Base-by-base conservation (phyloP, 2,888 invertebrate genomes). In the Campoletis raptor region DNA sequence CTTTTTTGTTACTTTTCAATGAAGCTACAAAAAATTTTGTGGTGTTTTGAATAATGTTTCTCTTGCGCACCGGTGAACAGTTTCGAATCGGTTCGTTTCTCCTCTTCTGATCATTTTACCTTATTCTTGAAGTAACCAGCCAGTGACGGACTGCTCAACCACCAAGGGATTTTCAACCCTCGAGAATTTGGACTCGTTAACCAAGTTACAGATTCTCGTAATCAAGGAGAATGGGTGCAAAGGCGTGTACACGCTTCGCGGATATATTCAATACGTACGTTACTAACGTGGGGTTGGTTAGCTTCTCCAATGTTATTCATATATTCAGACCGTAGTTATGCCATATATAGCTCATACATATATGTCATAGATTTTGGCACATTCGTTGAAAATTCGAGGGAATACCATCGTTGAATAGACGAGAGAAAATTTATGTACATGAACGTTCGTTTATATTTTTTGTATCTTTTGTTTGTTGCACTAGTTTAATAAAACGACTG, bases 301-400 rank as follows among this genome's bases (percentile, higher is more conserved):
- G 92, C 93, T 91, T 92, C 90, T 87, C 89, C 92, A 94, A 94
- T 94, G 91, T 93, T 94, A 94, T 94, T 94, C 94, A 94, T 94
- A 92, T 93, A 94, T 94, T 92, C 93, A 91, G 91, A 88, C 90
- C 89, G 77, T 82, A 80, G 84, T 76, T 87, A 74, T 72, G 57
- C 54, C 24, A 70, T 48, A 69, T 73, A 70, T 72, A 48, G 64
- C 69, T 73, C 61, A 76, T 57, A 73, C 42, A 10, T 48, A 54
- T 69, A n/a, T 64, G 42, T 30, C 70, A 80, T 70, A 76, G 30
- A 77, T 66, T 45, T 70, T 30, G 45, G 48, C 45, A 69, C 69
- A 69, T 69, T 69, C 45, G 48, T 30, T 15, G 21, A n/a, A 48
- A 48, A 24, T 30, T 8, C 48, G 30, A 3, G 15, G 9, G 30